Conservation (phyloP, 1,140 invertebrate genomes). For the Aphelinus certus region DNA sequence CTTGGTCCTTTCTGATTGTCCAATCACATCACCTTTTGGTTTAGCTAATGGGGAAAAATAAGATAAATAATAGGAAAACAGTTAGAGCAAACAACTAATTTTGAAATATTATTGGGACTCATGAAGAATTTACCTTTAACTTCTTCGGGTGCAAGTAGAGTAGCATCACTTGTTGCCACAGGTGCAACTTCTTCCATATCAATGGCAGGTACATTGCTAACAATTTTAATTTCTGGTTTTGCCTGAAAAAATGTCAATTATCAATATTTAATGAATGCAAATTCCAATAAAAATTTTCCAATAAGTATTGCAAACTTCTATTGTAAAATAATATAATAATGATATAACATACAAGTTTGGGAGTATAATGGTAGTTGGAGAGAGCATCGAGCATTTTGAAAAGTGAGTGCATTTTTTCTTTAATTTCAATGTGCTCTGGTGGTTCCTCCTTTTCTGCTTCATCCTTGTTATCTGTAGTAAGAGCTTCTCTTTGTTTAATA, state of each 20-base stretch:
- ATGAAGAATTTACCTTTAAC: constrained; percentile 71
- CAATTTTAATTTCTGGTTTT: constrained; percentile 87
- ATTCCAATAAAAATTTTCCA: not conserved
- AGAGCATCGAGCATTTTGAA: constrained; percentile 92
- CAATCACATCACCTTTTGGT: constrained; percentile 80
- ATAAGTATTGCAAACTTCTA: constrained; percentile 8
- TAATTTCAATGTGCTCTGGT: constrained; percentile 79
- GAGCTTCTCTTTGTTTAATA: constrained; percentile 80
- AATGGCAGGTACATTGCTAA: constrained; percentile 91
- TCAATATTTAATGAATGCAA: not conserved
- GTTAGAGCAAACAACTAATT: constrained; percentile 4
- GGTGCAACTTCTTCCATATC: constrained; percentile 97
- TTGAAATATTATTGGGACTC: constrained; percentile 14
- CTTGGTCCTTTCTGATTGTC: constrained; percentile 80
- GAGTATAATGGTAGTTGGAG: constrained; percentile 94
- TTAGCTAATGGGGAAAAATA: constrained; percentile 68
- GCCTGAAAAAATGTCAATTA: constrained; percentile 64
- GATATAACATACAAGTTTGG: constrained; percentile 73
- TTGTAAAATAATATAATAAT: not conserved
- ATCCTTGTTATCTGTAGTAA: constrained; percentile 67
- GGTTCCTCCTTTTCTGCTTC: constrained; percentile 73
- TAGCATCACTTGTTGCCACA: constrained; percentile 82
- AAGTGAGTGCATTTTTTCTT: constrained; percentile 77
- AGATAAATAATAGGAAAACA: constrained; percentile 32
- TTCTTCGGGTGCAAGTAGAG: constrained; percentile 94